These are phyloP conservation scores for Zaprionus capensis DNA, from an alignment of 1,140 invertebrate species.

Conservation along the genomic window DNA sequence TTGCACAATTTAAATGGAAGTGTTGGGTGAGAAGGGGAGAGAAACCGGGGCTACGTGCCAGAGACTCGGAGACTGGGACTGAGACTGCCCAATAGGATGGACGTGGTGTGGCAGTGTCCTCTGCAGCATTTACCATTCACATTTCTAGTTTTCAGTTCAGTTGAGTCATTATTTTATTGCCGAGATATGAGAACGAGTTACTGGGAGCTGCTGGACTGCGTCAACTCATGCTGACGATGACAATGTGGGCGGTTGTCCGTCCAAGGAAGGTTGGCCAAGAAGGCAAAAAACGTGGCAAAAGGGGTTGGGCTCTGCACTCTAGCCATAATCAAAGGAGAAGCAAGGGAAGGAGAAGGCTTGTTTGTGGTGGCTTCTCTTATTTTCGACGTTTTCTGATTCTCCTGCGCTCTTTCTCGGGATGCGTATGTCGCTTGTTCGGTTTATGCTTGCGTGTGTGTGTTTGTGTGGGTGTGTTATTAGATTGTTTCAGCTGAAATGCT, in stretches of 20 bases:
- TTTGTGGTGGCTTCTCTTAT: slow-evolving; percentile 68
- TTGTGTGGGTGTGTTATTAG: slow-evolving; percentile 67
- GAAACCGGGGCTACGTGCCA: slow-evolving; percentile 54
- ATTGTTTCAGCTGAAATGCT: slow-evolving; percentile 81
- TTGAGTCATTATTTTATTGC: slow-evolving; percentile 83
- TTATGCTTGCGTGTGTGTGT: slow-evolving; percentile 1
- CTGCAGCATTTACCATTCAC: slow-evolving; percentile 80
- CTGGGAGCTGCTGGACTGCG: slow-evolving; percentile 48
- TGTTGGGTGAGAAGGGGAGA: slow-evolving; percentile 37
- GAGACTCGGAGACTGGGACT: slow-evolving; percentile 24
- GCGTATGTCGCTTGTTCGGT: slow-evolving; percentile 13
- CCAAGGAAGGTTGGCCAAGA: slow-evolving; percentile 9
- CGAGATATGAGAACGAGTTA: slow-evolving; percentile 66
- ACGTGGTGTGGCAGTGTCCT: slow-evolving; percentile 54
- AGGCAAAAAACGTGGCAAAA: slow-evolving; percentile 20
- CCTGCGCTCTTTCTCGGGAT: slow-evolving; percentile 35
- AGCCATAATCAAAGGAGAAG: slow-evolving; percentile 26
- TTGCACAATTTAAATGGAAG: slow-evolving; percentile 80
- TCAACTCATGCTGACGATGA: slow-evolving; percentile 58
- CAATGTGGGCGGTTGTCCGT: slow-evolving; percentile 58
- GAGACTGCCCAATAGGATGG: slow-evolving; percentile 22
- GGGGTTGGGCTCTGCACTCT: neutral
- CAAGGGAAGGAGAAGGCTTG: slow-evolving; percentile 30
- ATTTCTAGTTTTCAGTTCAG: slow-evolving; percentile 83
- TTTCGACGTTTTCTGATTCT: slow-evolving; percentile 64